Evolutionary conservation across 2,113 vertebrate genomes (phyloP), one percentile per base, ranked within the genome.

Genomic region (Varanus komodoensis): DNA sequence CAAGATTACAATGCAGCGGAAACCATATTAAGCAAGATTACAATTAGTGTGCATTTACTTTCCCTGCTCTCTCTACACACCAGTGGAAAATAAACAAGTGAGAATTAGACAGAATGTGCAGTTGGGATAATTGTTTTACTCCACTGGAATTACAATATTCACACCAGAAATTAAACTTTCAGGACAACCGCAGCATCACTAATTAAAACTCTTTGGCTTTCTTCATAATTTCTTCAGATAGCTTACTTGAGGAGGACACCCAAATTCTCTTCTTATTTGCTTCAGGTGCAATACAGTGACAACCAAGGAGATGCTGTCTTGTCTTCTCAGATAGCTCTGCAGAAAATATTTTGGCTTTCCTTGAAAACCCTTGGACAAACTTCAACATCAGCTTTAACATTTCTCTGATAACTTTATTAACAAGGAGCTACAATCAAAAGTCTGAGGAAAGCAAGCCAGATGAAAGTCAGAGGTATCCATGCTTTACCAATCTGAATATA

Each of bases 1-100:
- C 1, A 87, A 92, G 84, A 87, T 77, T 75, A 77, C 52, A 82
- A 1, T 32, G 79, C 54, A 73, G 17, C 2, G 90, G 34, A 92
- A 92, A 89, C 2, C 87, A 2, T 52, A 92, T 77, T 14, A 21
- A 68, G 0, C 1, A 87, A 92, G 84, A 87, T 77, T 75, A 77
- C 52, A 82, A 1, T 32, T 38, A 81, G 44, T 77, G 11, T 17
- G 4, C 23, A 69, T 38, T 9, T 68, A 48, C 52, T 52, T 29
- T n/a, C 78, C 9, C 61, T 15, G 9, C 2, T 4, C 5, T 6
- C 19, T 2, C 27, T 19, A 6, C 5, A 1, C 23, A 21, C 77
- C 77, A 44, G 2, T 9, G 27, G 71, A 87, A 61, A 77, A 25
- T 67, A 68, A 80, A 80, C 67, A 15, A 61, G 50, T 50, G 1